phyloP scores from a whole-genome alignment of 2,888 invertebrate species.

The Formica aserva region DNA sequence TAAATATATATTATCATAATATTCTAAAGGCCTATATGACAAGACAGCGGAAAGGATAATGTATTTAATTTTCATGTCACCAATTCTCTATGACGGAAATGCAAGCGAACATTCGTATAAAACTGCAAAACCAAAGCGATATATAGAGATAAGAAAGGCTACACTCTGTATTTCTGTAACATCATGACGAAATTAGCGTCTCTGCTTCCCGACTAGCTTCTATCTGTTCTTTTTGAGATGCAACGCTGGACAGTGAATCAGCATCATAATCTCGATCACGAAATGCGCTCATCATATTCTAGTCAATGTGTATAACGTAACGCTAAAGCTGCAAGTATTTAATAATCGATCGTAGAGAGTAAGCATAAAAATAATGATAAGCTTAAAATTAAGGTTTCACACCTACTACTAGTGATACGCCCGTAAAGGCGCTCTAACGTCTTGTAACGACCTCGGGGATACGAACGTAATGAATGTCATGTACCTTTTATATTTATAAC shows the following conservation, averaged over 20 bases:
- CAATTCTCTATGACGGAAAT: not conserved
- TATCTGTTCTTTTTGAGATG: slow-evolving; percentile 43
- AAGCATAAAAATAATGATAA: slow-evolving; percentile 13
- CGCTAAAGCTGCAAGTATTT: slow-evolving; percentile 45
- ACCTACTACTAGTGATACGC: slow-evolving; percentile 46
- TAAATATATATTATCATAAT: slow-evolving; percentile 26
- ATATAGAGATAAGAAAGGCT: not conserved
- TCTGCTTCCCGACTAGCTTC: slow-evolving; percentile 43
- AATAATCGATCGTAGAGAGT: slow-evolving; percentile 52
- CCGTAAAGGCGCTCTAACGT: slow-evolving; percentile 38
- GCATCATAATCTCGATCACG: slow-evolving; percentile 36
- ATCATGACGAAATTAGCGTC: slow-evolving; percentile 37
- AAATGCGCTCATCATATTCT: slow-evolving; percentile 72
- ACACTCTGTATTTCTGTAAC: slow-evolving; percentile 22
- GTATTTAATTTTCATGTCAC: slow-evolving; percentile 28
- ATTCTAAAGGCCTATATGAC: slow-evolving; percentile 39
- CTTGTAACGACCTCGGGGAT: slow-evolving; percentile 61
- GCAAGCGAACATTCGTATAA: not conserved
- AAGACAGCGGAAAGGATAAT: not conserved
- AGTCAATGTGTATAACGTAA: slow-evolving; percentile 71
- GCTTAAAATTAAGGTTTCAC: slow-evolving; percentile 54
- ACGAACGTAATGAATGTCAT: slow-evolving; percentile 65
- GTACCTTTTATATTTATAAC: slow-evolving; percentile 76
- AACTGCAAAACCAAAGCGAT: not conserved
- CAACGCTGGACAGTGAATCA: slow-evolving; percentile 34